Evolutionary conservation across 2,797 vertebrate genomes (phyloP).

Genomic region (Arremon brunneinucha): DNA sequence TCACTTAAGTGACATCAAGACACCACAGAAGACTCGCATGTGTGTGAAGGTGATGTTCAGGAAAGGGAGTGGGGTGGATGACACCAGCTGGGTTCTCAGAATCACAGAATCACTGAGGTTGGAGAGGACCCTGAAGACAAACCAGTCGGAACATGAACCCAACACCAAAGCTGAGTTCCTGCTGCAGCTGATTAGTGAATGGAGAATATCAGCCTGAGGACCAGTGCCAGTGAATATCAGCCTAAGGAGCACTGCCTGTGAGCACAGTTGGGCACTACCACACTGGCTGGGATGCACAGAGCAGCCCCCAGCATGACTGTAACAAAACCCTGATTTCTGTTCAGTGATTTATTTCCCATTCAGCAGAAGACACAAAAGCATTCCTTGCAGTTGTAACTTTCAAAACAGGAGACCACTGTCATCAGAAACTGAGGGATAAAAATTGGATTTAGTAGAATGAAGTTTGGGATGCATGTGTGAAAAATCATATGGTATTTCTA

Average conservation of each 20-base stretch:
- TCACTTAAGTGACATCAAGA: background rate
- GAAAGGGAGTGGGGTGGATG: background rate
- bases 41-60: background rate
- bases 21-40: background rate
- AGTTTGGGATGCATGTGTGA: background rate
- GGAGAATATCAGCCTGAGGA: background rate
- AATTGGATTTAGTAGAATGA: background rate
- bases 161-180: too few species aligned
- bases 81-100: background rate
- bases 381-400: background rate
- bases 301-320: accelerated
- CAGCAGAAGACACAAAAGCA: background rate
- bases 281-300: accelerated
- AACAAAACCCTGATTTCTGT: background rate
- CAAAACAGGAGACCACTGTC: background rate
- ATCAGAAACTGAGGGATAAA: background rate
- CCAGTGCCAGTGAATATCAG: accelerated
- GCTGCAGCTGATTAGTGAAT: accelerated
- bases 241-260: accelerated
- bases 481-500: background rate
- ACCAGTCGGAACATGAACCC: accelerated
- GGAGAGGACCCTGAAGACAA: background rate
- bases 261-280: background rate
- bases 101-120: background rate
- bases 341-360: background rate